Evolutionary conservation across 2,888 invertebrate species (phyloP).

Genomic region (Sinelater perroti): DNA sequence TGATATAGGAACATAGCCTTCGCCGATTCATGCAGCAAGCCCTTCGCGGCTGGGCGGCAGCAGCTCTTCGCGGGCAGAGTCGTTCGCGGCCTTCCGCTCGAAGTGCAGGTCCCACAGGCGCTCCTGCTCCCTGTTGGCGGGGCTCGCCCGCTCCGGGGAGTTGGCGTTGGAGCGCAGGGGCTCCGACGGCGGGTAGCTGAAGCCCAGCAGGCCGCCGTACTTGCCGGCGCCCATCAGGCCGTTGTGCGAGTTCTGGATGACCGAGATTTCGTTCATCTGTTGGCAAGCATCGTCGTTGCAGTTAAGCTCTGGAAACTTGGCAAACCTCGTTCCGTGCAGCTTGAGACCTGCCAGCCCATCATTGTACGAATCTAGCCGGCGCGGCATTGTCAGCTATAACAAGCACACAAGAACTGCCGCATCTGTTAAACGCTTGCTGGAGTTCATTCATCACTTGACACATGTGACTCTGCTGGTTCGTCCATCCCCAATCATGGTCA

Average conservation of each 20-base stretch:
- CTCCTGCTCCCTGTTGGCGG: constrained; percentile 60
- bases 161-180: constrained; percentile 65
- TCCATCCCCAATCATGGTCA: neutral
- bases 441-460: neutral
- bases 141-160: constrained; percentile 62
- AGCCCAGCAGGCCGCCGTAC: constrained; percentile 80
- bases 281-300: constrained; percentile 46
- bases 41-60: constrained; percentile 76
- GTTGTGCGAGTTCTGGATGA: constrained; percentile 78
- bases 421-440: constrained; percentile 14
- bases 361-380: constrained; percentile 28
- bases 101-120: constrained; percentile 68
- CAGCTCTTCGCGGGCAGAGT: constrained; percentile 61
- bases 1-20: constrained; percentile 64
- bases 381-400: constrained; percentile 36
- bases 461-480: neutral
- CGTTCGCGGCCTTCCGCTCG: constrained; percentile 62
- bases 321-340: constrained; percentile 32
- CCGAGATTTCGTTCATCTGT: constrained; percentile 83
- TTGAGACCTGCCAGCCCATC: constrained; percentile 35
- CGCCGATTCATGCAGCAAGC: constrained; percentile 70
- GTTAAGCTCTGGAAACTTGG: constrained; percentile 30
- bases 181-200: constrained; percentile 71
- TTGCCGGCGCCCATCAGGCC: constrained; percentile 66
- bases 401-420: constrained; percentile 28